Evolutionary conservation across 2,113 vertebrate species (phyloP), one percentile per base, ranked within the genome.

Genomic region (Boulengeromyrus knoepffleri): DNA sequence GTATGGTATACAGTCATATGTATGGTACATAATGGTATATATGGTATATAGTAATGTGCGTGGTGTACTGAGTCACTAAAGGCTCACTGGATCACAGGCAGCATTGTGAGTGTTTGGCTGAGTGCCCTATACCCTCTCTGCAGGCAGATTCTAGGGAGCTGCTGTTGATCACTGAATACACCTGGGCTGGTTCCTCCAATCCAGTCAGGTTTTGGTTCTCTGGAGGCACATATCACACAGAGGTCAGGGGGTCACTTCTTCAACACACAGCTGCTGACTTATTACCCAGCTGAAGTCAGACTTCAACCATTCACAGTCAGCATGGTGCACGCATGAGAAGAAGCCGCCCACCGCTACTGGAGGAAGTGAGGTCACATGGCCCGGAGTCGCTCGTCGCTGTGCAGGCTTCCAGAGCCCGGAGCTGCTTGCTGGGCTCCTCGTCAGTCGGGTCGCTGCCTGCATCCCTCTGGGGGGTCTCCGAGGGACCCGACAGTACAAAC

Each of bases 151-250:
- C 95, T 92, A 97, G 91, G 0, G 96, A 53, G 94, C 95, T 94
- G 88, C 93, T 96, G 90, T 92, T 93, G 95, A 99, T 95, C 45
- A 97, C 39, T 9, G 96, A 94, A 89, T 97, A 97, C 36, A 98
- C 94, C 49, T 94, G 88, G 36, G 95, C 88, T 9, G 95, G 94
- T 94, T 97, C 96, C 89, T 98, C 97, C 52, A 92, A 24, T 93
- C 95, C 94, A 47, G 94, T 95, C 47, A 97, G 93, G 19, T 95
- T 92, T 80, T 90, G 74, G 1, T 87, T 90, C 77, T 21, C 89
- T 87, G 89, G 15, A 83, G 53, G 12, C 47, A 62, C 80, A 42
- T n/a, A 53, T 50, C 39, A 39, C 85, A 87, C 31, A 87, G 10
- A n/a, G 53, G 39, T 87, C 45, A 31, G 45, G 24, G 27, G 0